Base-by-base conservation (phyloP, 2,797 vertebrate genomes). In the Halcyon chelicuti region DNA sequence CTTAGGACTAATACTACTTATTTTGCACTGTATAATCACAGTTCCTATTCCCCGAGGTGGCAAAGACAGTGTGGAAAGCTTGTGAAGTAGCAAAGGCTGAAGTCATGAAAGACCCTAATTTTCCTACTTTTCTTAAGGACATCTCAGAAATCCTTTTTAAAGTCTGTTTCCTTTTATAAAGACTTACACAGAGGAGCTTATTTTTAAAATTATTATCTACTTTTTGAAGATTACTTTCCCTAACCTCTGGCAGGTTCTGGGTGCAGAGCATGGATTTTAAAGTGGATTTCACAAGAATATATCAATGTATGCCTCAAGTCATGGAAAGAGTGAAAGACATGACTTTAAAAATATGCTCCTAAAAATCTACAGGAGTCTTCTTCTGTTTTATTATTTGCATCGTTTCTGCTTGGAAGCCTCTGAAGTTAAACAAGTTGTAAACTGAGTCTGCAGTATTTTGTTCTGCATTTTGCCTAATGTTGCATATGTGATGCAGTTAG, bases 191-290 rank as follows among this genome's bases (percentile, higher is more conserved):
- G 84, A 39, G 67, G 70, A 89, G 7, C 19, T 88, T 93, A 68
- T 52, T 93, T 92, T 81, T 89, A 1, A 81, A 88, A 77, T 74
- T n/a, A 42, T 90, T 93, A 54, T 52, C 54, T 55, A 16, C 35
- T 93, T 96, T 96, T 88, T 72, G 49, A 94, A 94, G 57, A 91
- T 87, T 82, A 44, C 18, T n/a, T 92, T 96, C 74, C 35, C 39
- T 88, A 85, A 87, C 21, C 42, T 62, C 87, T 87, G 65, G 55
- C 58, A 95, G 84, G n/a, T 91, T 93, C 83, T 46, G 20, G 28
- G 60, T 86, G 18, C 70, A 81, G 85, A 86, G 33, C 12, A 22
- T 57, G 90, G 39, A 51, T 92, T 61, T 76, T 95, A 46, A 91
- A 93, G 71, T 83, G 88, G 46, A 35, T 93, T 95, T 93, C 33